Percentiles rank a stretch among this genome's conserved stretches.
Evolutionary conservation across 2,797 vertebrate species (phyloP).

Genomic region (Acestrorhynchus altus): DNA sequence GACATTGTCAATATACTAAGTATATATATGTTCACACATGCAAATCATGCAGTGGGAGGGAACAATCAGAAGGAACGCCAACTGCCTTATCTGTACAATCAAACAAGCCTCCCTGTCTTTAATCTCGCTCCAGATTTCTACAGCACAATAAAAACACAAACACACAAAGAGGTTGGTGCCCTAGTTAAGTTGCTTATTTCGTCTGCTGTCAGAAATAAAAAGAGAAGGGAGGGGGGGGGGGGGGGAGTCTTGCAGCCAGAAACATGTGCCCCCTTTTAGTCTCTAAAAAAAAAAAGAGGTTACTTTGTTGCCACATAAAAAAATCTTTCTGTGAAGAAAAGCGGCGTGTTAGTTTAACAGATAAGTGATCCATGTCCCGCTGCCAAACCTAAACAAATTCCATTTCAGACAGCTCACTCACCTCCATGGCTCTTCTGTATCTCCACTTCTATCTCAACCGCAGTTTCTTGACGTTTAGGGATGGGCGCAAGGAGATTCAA

Average conservation of each 20-base stretch:
- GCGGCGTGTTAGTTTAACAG: slow-evolving; percentile 77
- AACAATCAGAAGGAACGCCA: slow-evolving; percentile 57
- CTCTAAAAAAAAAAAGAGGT: slow-evolving; percentile 72
- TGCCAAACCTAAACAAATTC: slow-evolving; percentile 85
- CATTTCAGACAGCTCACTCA: slow-evolving; percentile 80
- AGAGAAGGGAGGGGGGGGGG: slow-evolving; percentile 1
- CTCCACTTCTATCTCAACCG: slow-evolving; percentile 73
- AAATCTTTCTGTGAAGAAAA: slow-evolving; percentile 68
- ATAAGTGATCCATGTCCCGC: slow-evolving; percentile 76
- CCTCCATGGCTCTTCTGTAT: slow-evolving; percentile 72
- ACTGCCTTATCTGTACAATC: slow-evolving; percentile 61
- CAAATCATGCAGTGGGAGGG: slow-evolving; percentile 47
- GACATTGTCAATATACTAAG: too few relatives aligned
- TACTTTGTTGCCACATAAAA: slow-evolving; percentile 70
- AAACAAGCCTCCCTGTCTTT: slow-evolving; percentile 61
- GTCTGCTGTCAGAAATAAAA: slow-evolving; percentile 72
- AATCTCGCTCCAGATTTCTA: slow-evolving; percentile 68
- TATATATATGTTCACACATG: too few relatives aligned
- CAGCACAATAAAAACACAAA: slow-evolving; percentile 69
- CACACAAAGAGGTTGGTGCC: slow-evolving; percentile 57
- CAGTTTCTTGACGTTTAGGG: slow-evolving; percentile 70
- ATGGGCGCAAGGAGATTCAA: slow-evolving; percentile 61
- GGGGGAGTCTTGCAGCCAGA: slow-evolving; percentile 43
- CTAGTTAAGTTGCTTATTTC: slow-evolving; percentile 80
- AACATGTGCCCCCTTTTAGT: slow-evolving; percentile 65